Evolutionary conservation across 1,140 invertebrate genomes (phyloP).

Genomic region (Brachionus paranguensis): DNA sequence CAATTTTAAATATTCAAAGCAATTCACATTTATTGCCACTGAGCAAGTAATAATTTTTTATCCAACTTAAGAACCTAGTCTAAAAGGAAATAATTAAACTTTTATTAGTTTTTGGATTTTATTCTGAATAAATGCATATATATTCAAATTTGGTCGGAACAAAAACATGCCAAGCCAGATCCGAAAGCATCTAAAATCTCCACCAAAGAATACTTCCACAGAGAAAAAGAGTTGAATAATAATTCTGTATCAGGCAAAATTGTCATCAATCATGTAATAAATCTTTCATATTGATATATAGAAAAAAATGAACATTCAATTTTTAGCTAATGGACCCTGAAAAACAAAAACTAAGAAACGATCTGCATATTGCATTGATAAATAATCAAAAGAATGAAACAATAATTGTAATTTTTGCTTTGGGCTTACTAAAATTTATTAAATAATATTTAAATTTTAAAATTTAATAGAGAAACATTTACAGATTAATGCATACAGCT

Average conservation of each 20-base stretch:
- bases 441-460: no score
- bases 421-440: no score
- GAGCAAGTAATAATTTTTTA: conserved; percentile 1
- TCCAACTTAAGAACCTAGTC: no score
- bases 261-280: not conserved
- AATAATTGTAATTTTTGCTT: not conserved
- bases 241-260: not conserved
- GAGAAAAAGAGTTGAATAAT: conserved; percentile 21
- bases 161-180: conserved; percentile 37
- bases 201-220: conserved; percentile 12
- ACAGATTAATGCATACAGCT: not conserved
- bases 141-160: conserved; percentile 40
- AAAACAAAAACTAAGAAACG: conserved; percentile 36
- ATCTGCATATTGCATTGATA: conserved; percentile 11
- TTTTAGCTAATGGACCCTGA: conserved; percentile 26
- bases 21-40: conserved; percentile 22
- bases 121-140: conserved; percentile 17
- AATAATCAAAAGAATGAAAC: conserved; percentile 3
- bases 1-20: conserved; percentile 33
- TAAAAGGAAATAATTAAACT: not conserved
- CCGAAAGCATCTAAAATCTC: not conserved
- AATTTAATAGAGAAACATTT: not conserved
- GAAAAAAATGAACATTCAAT: not conserved
- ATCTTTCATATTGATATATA: not conserved
- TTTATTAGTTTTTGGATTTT: conserved; percentile 33